These are phyloP conservation scores for Nycticryphes semicollaris DNA, from an alignment of 2,113 vertebrate species.

Conservation along the genomic window DNA sequence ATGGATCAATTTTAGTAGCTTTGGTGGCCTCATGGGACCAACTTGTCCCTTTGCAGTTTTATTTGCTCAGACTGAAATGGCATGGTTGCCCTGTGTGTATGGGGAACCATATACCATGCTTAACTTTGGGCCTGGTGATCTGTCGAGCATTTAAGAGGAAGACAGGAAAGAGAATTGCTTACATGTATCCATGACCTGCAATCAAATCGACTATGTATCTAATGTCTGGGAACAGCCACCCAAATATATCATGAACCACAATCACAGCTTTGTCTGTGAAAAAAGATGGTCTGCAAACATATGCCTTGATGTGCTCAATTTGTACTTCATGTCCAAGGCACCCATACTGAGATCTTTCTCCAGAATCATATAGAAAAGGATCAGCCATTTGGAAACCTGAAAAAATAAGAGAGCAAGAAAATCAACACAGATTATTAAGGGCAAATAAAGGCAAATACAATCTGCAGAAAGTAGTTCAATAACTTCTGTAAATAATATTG, in stretches of 20 bases:
- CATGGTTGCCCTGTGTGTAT: not conserved
- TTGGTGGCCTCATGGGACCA: not conserved
- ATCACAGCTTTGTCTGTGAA: conserved; percentile 84
- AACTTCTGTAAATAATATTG: not conserved
- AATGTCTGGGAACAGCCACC: conserved; percentile 89
- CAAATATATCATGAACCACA: conserved; percentile 90
- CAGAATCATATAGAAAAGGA: conserved; percentile 87
- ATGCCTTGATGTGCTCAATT: conserved; percentile 85
- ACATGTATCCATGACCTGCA: conserved; percentile 88
- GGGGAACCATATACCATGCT: not conserved
- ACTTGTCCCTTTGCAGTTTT: not conserved
- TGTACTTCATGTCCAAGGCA: conserved; percentile 84
- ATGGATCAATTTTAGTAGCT: not conserved
- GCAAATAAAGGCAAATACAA: not conserved
- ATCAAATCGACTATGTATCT: conserved; percentile 92
- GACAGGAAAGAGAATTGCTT: not conserved
- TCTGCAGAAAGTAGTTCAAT: not conserved
- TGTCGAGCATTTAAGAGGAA: not conserved
- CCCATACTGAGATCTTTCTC: conserved; percentile 81
- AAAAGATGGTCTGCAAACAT: conserved; percentile 77
- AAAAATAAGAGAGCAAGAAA: not conserved
- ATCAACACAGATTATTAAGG: not conserved
- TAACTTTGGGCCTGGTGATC: not conserved
- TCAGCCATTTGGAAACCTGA: conserved; percentile 83
- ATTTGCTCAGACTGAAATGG: not conserved